phyloP scores from a whole-genome alignment of 2,888 invertebrate species.

The Andrena bicolor region DNA sequence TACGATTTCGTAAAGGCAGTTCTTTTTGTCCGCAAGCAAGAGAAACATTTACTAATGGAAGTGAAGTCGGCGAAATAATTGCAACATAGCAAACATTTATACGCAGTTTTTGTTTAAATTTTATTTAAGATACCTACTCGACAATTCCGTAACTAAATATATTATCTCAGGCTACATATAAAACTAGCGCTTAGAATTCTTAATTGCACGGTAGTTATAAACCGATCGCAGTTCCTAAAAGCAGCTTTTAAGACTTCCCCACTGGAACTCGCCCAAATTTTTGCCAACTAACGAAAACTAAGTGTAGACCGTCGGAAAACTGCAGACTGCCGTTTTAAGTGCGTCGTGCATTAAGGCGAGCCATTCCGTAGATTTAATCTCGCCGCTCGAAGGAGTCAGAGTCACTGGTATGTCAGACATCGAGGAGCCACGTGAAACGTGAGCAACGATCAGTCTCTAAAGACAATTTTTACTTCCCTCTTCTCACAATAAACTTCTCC shows the following conservation, averaged over 20 bases:
- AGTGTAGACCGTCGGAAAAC: conserved; percentile 42
- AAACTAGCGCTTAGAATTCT: conserved; percentile 41
- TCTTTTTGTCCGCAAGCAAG: no score
- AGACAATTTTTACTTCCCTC: background rate
- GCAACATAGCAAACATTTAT: no score
- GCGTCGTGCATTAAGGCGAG: conserved; percentile 11
- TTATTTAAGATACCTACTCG: no score
- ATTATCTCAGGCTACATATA: no score
- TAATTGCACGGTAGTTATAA: conserved; percentile 68
- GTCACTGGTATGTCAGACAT: conserved; percentile 32
- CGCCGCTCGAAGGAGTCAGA: conserved; percentile 26
- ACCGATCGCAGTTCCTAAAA: conserved; percentile 36
- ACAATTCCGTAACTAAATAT: background rate
- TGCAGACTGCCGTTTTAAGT: conserved; percentile 22
- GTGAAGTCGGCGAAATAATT: no score
- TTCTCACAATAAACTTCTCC: background rate
- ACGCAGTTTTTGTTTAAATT: no score
- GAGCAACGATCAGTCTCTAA: background rate
- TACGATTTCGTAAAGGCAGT: no score
- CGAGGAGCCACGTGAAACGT: background rate
- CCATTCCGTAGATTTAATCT: conserved; percentile 28
- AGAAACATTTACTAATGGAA: no score
- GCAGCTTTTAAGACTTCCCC: conserved; percentile 15
- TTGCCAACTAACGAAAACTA: conserved; percentile 71
- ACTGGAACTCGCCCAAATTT: conserved; percentile 52